phyloP scores from a whole-genome alignment of 2,113 vertebrate genomes.

The Tiliqua scincoides region DNA sequence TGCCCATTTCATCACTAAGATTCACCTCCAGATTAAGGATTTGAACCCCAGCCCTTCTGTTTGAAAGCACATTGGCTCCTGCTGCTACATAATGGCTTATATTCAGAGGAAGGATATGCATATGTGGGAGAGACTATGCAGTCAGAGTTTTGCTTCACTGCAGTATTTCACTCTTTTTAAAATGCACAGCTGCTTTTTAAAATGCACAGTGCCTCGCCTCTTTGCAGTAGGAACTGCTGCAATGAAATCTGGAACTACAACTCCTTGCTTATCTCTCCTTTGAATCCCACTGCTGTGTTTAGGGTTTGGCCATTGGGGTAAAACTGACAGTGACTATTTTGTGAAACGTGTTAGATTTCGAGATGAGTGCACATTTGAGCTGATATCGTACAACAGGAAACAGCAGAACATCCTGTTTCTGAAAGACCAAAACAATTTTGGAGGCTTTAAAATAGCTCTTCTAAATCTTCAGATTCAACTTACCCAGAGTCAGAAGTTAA shows the following conservation, averaged over 20 bases:
- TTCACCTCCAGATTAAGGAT: background rate
- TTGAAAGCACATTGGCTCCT: background rate
- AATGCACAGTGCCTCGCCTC: background rate
- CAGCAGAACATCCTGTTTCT: constrained; percentile 33
- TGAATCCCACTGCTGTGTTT: background rate
- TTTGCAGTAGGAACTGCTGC: background rate
- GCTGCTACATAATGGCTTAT: background rate
- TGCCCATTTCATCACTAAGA: background rate
- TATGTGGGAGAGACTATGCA: background rate
- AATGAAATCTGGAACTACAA: background rate
- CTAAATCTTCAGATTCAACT: background rate
- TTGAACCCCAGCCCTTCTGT: background rate
- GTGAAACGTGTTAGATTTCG: background rate
- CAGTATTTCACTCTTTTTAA: constrained; percentile 1
- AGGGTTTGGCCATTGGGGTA: background rate
- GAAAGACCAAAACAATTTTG: constrained; percentile 15
- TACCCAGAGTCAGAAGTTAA: background rate
- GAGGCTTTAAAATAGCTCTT: constrained; percentile 4
- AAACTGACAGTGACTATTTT: constrained; percentile 2
- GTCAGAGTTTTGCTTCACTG: background rate
- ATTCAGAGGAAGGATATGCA: background rate
- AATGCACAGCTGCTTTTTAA: constrained; percentile 7
- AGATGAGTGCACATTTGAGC: constrained; percentile 1
- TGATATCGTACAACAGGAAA: constrained; percentile 24
- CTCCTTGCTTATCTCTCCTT: background rate